These are phyloP conservation scores for Pardosa pseudoannulata DNA, from an alignment of 2,888 invertebrate genomes.

Conservation along the genomic window DNA sequence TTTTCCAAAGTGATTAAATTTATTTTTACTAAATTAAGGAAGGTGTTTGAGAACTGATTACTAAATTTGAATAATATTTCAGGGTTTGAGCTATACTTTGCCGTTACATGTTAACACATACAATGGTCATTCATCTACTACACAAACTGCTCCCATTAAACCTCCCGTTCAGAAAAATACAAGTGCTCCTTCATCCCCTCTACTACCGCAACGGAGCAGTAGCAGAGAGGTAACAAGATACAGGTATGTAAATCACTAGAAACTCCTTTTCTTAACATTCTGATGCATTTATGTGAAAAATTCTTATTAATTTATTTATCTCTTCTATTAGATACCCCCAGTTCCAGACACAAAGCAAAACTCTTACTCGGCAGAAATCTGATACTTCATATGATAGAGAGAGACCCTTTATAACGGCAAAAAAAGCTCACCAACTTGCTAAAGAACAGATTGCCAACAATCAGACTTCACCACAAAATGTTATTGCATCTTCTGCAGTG, in stretches of 20 bases:
- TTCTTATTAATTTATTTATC: no score
- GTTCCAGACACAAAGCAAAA: conserved; percentile 73
- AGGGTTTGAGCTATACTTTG: conserved; percentile 65
- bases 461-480: conserved; percentile 65
- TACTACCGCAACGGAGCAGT: conserved; percentile 79
- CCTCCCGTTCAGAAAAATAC: conserved; percentile 62
- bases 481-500: conserved; percentile 66
- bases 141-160: conserved; percentile 48
- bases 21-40: no score
- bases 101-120: conserved; percentile 71
- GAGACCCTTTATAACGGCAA: conserved; percentile 83
- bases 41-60: no score
- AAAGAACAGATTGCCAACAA: conserved; percentile 76
- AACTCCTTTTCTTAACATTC: no score
- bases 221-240: conserved; percentile 74
- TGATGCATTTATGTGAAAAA: no score
- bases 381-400: conserved; percentile 79
- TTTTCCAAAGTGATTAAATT: no score
- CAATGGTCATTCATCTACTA: conserved; percentile 55
- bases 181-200: conserved; percentile 79
- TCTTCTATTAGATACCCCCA: conserved; percentile 56
- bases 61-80: no score
- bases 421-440: conserved; percentile 80
- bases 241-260: conserved; percentile 64
- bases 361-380: conserved; percentile 76